Evolutionary conservation across 23 tunicate species (phyloP), one percentile per base, ranked within the genome.

Genomic region (Botrylloides violaceus): DNA sequence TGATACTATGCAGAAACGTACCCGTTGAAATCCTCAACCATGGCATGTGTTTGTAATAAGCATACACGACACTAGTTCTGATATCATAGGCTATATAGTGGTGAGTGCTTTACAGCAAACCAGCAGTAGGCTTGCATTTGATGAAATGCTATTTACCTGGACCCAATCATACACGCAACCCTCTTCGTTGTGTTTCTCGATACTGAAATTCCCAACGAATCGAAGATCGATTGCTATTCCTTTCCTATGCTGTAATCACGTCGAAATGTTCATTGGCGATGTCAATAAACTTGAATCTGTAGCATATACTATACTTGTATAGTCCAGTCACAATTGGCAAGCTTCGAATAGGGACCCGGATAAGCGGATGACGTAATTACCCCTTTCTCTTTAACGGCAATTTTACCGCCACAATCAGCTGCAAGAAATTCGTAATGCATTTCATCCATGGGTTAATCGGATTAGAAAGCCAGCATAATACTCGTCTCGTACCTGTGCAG

Each of bases 321-420:
- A 4, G 77, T 76, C 95, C 95, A 87, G 62, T 81, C 79, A 65
- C 95, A 87, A 24, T 87, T 73, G 22, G 95, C 84, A n/a, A 80
- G 63, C 64, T 64, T 87, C 31, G 95, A 81, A 81, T 87, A 87
- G 18, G 62, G 37, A 12, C 36, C 15, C 0, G 95, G 95, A 65
- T 66, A 87, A 9, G 71, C 80, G 3, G 86, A 80, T 32, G 86
- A 65, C 20, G 79, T 31, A 22, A 87, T 76, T 6, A 29, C 23
- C 3, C 86, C 95, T 7, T 36, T 35, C 19, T 63, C 70, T 3
- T 33, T 34, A 12, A 33, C 33, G n/a, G 29, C 3, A 29, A 63
- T 33, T 63, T 63, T 63, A 3, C 70, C 35, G 3, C 34, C 35
- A 28, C 70, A 63, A 9, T 63, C 70, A 63, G 20, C 70, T 63